Evolutionary conservation across 2,888 invertebrate species (phyloP).

Genomic region (Hirtodrosophila duncani): DNA sequence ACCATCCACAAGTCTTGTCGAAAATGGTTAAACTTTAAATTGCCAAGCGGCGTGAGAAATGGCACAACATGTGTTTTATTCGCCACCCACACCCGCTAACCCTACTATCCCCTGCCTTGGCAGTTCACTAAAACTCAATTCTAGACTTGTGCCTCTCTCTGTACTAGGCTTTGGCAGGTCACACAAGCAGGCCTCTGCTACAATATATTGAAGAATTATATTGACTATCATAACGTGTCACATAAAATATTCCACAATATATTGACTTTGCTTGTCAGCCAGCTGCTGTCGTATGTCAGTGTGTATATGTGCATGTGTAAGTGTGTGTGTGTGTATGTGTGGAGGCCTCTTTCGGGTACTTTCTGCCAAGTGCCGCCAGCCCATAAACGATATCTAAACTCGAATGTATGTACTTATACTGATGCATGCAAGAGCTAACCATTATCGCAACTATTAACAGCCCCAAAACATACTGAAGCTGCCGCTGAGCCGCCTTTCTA

Average conservation of each 20-base stretch:
- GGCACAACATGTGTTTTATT: conserved; percentile 41
- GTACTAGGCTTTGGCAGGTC: too few relatives aligned
- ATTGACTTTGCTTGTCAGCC: conserved; percentile 59
- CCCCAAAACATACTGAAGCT: conserved; percentile 36
- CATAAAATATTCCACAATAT: conserved; percentile 72
- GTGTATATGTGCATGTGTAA: too few relatives aligned
- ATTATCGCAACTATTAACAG: conserved; percentile 64
- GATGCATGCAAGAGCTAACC: conserved; percentile 28
- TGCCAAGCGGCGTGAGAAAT: conserved; percentile 55
- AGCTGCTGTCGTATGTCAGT: conserved; percentile 42
- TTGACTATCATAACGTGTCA: conserved; percentile 70
- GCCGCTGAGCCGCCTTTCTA: conserved; percentile 18
- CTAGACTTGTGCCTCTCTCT: too few relatives aligned
- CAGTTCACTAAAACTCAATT: too few relatives aligned
- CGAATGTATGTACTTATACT: conserved; percentile 6
- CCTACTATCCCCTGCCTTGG: background rate
- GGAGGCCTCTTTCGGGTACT: conserved; percentile 33
- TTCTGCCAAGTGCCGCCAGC: conserved; percentile 55
- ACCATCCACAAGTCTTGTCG: conserved; percentile 50
- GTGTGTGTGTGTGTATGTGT: background rate
- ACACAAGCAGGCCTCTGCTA: conserved; percentile 7
- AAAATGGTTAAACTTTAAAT: conserved; percentile 50
- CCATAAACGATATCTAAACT: conserved; percentile 47
- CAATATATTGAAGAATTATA: conserved; percentile 58
- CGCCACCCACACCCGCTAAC: background rate